Conservation (phyloP, 2,113 vertebrate genomes). For the Callipepla squamata region DNA sequence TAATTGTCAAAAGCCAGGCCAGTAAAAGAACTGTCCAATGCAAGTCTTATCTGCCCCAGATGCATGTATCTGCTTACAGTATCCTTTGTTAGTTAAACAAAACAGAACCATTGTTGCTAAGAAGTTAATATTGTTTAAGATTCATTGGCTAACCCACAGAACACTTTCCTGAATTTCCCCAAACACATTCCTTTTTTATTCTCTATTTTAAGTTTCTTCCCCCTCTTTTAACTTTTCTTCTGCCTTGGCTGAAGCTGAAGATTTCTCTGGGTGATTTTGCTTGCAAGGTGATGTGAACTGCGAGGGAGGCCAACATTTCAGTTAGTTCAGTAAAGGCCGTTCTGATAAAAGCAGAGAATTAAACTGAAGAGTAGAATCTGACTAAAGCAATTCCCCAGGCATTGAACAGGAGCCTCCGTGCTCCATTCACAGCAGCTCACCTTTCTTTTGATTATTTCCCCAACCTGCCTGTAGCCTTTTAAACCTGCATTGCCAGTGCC, state of each 20-base stretch:
- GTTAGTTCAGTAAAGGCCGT: not conserved
- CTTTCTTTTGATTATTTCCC: not conserved
- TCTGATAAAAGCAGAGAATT: constrained; percentile 7
- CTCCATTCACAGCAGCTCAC: not conserved
- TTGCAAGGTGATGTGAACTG: not conserved
- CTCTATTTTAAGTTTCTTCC: not conserved
- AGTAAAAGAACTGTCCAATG: constrained; percentile 39
- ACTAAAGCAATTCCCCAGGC: not conserved
- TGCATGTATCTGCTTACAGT: constrained; percentile 58
- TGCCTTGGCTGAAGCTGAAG: not conserved
- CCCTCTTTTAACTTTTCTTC: not conserved
- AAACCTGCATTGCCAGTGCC: not conserved
- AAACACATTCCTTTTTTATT: constrained; percentile 19
- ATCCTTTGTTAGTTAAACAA: constrained; percentile 67
- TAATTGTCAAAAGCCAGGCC: constrained; percentile 44
- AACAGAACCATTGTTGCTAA: constrained; percentile 69
- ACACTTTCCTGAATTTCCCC: constrained; percentile 12
- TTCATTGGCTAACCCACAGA: constrained; percentile 29
- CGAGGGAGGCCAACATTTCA: not conserved
- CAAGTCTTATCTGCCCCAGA: constrained; percentile 55
- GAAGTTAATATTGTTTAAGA: constrained; percentile 67
- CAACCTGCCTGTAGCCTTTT: not conserved
- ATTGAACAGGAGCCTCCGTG: not conserved
- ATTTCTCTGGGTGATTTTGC: constrained; percentile 14
- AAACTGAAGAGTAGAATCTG: not conserved